These are phyloP conservation scores for Piliocolobus tephrosceles DNA, from an alignment of 2,113 vertebrate species.

Conservation along the genomic window DNA sequence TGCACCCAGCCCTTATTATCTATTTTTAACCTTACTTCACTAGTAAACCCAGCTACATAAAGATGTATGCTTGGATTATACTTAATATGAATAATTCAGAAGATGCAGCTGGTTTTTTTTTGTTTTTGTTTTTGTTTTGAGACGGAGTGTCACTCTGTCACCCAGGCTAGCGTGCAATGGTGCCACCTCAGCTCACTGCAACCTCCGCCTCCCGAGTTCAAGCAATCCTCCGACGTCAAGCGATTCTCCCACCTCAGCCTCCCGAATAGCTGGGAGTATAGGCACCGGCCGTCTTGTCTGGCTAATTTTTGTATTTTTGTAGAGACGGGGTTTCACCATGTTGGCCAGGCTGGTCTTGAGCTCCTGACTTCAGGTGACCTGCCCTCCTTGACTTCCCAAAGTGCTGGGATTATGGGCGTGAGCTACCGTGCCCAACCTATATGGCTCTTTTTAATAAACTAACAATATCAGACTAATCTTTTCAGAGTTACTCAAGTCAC, in stretches of 20 bases:
- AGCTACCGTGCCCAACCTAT: too few relatives aligned
- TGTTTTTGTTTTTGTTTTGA: not conserved
- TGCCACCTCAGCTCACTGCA: not conserved
- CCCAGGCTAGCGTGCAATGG: not conserved
- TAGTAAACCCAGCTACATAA: not conserved
- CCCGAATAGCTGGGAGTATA: too few relatives aligned
- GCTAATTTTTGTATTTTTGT: too few relatives aligned
- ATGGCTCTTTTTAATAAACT: not conserved
- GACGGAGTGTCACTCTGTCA: accelerated
- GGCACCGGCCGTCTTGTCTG: accelerated
- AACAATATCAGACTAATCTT: not conserved
- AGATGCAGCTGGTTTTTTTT: too few relatives aligned
- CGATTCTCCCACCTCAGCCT: too few relatives aligned
- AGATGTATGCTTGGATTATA: not conserved
- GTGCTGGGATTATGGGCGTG: too few relatives aligned
- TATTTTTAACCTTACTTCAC: not conserved
- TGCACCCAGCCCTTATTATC: accelerated
- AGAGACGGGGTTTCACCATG: too few relatives aligned
- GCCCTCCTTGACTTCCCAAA: too few relatives aligned
- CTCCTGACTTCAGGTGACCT: too few relatives aligned
- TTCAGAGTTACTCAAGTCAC: not conserved
- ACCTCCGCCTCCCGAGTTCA: not conserved
- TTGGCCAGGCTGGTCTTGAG: too few relatives aligned
- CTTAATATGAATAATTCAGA: not conserved
- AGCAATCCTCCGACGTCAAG: too few relatives aligned